Percentiles rank a stretch among this genome's conserved stretches.
phyloP scores from a whole-genome alignment of 2,797 vertebrate genomes.

The Ptychadena robeensis region DNA sequence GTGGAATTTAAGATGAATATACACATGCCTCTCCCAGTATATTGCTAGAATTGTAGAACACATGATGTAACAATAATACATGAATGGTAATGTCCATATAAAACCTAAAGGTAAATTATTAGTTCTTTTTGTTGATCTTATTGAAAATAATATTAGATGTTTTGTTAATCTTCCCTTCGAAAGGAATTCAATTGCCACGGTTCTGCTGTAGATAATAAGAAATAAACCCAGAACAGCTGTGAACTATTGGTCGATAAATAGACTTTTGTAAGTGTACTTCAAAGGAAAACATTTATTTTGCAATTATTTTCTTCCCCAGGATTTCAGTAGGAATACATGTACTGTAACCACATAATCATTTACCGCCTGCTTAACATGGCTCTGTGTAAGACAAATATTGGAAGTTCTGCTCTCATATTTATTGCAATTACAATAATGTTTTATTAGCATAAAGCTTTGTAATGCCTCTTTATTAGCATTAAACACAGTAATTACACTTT shows the following conservation, averaged over 20 bases:
- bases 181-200: constrained; percentile 11
- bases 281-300: constrained; percentile 61
- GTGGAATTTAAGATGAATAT: too few relatives aligned
- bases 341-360: constrained; percentile 58
- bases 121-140: constrained; percentile 1
- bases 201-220: constrained; percentile 27
- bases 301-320: constrained; percentile 48
- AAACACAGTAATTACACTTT: not conserved
- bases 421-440: constrained; percentile 41
- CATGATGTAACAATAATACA: not conserved
- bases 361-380: constrained; percentile 54
- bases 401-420: constrained; percentile 36
- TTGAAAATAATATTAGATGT: constrained; percentile 21
- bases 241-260: constrained; percentile 55
- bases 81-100: not conserved
- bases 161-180: not conserved
- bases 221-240: constrained; percentile 49
- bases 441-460: constrained; percentile 34
- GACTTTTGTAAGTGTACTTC: constrained; percentile 56
- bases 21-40: too few relatives aligned
- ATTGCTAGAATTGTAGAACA: too few relatives aligned
- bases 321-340: constrained; percentile 51
- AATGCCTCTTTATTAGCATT: constrained; percentile 22
- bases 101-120: not conserved
- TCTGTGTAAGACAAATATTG: constrained; percentile 52